Evolutionary conservation across 1,140 invertebrate species (phyloP).

Genomic region (Epicauta chinensis): DNA sequence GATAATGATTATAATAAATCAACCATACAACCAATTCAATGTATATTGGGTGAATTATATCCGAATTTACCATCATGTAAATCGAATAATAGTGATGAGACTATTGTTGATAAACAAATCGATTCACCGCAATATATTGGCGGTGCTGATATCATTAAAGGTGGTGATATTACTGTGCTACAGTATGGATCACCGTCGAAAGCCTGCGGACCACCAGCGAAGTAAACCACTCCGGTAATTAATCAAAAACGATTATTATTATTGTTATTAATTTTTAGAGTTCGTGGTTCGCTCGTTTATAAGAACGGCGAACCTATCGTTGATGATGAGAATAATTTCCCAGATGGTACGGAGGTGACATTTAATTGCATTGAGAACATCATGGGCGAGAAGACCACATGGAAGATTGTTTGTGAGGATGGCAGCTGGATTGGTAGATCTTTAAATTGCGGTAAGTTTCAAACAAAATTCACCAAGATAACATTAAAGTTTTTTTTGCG

Average conservation of each 20-base stretch:
- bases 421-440: constrained; percentile 75
- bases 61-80: constrained; percentile 53
- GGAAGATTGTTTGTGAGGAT: constrained; percentile 77
- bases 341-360: constrained; percentile 72
- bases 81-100: constrained; percentile 15
- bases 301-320: constrained; percentile 49
- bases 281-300: constrained; percentile 61
- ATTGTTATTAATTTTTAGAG: constrained; percentile 39
- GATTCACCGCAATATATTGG: constrained; percentile 47
- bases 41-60: constrained; percentile 60
- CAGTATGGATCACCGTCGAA: constrained; percentile 48
- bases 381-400: constrained; percentile 70
- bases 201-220: constrained; percentile 58
- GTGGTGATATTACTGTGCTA: constrained; percentile 57
- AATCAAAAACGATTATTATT: background rate
- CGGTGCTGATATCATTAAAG: constrained; percentile 58
- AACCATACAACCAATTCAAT: constrained; percentile 50
- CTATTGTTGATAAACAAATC: background rate
- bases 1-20: constrained; percentile 54
- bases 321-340: constrained; percentile 52
- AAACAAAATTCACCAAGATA: no score
- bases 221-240: constrained; percentile 41
- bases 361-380: constrained; percentile 74
- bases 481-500: no score
- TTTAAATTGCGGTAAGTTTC: constrained; percentile 58